phyloP scores from a whole-genome alignment of 2,113 vertebrate species.

The Coreoperca whiteheadi region DNA sequence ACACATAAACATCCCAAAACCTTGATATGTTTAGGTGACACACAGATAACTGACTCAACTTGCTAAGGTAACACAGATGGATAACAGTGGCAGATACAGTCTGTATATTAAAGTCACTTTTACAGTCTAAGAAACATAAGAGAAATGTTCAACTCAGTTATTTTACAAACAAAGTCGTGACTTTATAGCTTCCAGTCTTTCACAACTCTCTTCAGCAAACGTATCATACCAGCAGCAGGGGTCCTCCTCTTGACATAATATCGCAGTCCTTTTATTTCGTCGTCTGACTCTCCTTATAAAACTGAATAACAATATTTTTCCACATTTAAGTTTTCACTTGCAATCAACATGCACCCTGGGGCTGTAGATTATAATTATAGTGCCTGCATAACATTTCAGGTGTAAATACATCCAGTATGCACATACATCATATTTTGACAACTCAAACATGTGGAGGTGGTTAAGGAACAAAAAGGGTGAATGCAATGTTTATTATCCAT shows the following conservation, averaged over 20 bases:
- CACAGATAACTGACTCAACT: not conserved
- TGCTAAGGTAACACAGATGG: not conserved
- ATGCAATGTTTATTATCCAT: not conserved
- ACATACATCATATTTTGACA: no score
- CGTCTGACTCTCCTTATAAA: not conserved
- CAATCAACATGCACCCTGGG: not conserved
- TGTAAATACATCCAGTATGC: no score
- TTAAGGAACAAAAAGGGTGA: no score
- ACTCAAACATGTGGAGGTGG: not conserved
- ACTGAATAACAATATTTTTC: not conserved
- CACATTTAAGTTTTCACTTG: not conserved
- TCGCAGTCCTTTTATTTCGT: no score
- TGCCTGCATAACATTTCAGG: no score
- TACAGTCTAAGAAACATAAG: no score
- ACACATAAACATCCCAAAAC: not conserved
- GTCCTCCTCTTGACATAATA: no score
- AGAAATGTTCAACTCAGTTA: no score
- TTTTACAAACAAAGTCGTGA: not conserved
- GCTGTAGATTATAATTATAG: not conserved
- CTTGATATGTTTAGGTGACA: not conserved
- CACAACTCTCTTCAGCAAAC: not conserved
- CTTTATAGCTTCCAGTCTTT: not conserved
- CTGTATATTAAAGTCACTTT: no score
- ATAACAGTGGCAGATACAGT: no score
- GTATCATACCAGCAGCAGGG: not conserved